phyloP scores from a whole-genome alignment of 2,888 invertebrate species.

The Drosophila testacea region DNA sequence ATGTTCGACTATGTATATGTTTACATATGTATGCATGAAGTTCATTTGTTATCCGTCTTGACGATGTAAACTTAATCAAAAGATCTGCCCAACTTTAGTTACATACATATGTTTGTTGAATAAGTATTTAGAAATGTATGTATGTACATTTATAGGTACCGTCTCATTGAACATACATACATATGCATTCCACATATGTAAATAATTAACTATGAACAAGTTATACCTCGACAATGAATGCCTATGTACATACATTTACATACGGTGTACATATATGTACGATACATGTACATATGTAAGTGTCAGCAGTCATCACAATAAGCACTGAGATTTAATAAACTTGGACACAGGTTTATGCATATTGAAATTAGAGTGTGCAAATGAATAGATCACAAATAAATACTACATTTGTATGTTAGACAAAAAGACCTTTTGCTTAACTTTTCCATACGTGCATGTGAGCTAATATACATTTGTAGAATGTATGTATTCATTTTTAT shows the following conservation, averaged over 20 bases:
- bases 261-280: constrained; percentile 5
- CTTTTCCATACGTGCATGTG: constrained; percentile 38
- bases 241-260: constrained; percentile 28
- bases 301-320: constrained; percentile 36
- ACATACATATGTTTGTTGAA: constrained; percentile 5
- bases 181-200: constrained; percentile 12
- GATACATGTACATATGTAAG: constrained; percentile 13
- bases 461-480: constrained; percentile 24
- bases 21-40: not conserved
- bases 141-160: constrained; percentile 5
- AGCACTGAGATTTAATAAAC: constrained; percentile 12
- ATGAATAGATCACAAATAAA: not conserved
- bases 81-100: not conserved
- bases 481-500: constrained; percentile 39
- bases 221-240: constrained; percentile 31
- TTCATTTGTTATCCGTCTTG: constrained; percentile 15
- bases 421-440: constrained; percentile 29
- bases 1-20: not conserved
- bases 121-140: constrained; percentile 5
- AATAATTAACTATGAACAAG: constrained; percentile 44
- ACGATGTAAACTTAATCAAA: constrained; percentile 12
- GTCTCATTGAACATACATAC: constrained; percentile 16
- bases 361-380: constrained; percentile 1
- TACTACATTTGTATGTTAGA: constrained; percentile 12
- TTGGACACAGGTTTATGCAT: constrained; percentile 1